phyloP scores from a whole-genome alignment of 1,140 invertebrate genomes.

The Drosophila ambigua region DNA sequence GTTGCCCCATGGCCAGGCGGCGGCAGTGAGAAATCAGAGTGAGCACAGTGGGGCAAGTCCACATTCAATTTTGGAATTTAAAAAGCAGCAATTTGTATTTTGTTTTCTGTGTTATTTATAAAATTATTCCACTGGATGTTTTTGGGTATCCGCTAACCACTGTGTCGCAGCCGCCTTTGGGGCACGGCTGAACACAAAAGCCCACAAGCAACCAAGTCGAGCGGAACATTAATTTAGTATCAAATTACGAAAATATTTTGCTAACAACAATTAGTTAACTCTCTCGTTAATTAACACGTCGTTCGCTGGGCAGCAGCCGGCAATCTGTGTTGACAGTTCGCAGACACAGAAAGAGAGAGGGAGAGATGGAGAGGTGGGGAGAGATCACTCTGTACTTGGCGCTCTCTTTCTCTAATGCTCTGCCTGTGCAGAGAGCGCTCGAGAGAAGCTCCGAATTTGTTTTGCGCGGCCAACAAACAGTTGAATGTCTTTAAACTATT shows the following conservation, averaged over 20 bases:
- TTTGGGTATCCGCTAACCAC: conserved; percentile 17
- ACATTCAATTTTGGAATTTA: not conserved
- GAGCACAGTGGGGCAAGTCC: conserved; percentile 27
- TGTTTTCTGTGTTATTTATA: not conserved
- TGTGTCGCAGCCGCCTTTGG: conserved; percentile 25
- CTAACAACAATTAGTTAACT: conserved; percentile 84
- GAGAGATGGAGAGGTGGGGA: not conserved
- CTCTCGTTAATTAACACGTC: conserved; percentile 84
- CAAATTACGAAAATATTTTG: conserved; percentile 84
- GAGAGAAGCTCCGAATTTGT: conserved; percentile 15
- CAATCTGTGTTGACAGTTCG: conserved; percentile 81
- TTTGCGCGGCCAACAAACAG: conserved; percentile 74
- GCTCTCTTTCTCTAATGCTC: not conserved
- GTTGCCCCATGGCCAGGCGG: too few species aligned
- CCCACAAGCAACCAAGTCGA: conserved; percentile 76
- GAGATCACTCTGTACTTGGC: not conserved
- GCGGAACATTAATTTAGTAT: conserved; percentile 83
- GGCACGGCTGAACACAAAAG: conserved; percentile 62
- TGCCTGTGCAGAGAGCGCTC: conserved; percentile 7
- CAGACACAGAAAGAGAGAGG: conserved; percentile 1
- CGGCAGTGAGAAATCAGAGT: conserved; percentile 33
- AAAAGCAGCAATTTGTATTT: not conserved
- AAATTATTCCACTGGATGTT: too few species aligned
- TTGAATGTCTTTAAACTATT: conserved; percentile 83
- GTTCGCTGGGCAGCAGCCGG: conserved; percentile 68